Base-by-base conservation (phyloP, 1,140 invertebrate genomes). In the Panagrolaimus sp. region DNA sequence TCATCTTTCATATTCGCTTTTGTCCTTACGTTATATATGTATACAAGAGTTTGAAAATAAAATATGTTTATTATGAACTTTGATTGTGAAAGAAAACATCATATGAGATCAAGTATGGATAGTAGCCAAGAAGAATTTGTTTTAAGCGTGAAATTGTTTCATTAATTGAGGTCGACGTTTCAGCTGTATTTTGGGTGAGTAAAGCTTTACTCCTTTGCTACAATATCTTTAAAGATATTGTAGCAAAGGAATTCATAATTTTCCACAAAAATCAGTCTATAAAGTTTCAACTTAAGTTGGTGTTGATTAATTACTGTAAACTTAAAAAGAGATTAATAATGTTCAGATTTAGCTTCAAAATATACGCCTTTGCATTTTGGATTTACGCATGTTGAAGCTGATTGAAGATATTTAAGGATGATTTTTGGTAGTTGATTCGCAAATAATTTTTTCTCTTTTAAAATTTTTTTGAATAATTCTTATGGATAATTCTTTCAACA, bases 251-350 rank as follows among this genome's bases (percentile, higher is more conserved):
- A 98, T 88, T 58, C 93, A 88, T 84, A 97, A 98, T 84, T 96
- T 96, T 5, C 96, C 96, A 83, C 96, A 98, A 83, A 98, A 98
- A 83, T 98, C 96, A 0, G 48, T 52, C n/a, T n/a, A n/a, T n/a
- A n/a, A n/a, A n/a, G n/a, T n/a, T n/a, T n/a, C n/a, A n/a, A n/a
- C n/a, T n/a, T n/a, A n/a, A n/a, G n/a, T n/a, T n/a, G n/a, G n/a
- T n/a, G n/a, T n/a, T n/a, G n/a, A n/a, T n/a, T n/a, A n/a, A n/a
- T n/a, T n/a, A n/a, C n/a, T n/a, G n/a, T n/a, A n/a, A n/a, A n/a
- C n/a, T 17, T 2, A 14, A n/a, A 12, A 21, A 98, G 94, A 85
- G 98, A 98, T 84, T 98, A 97, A 7, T 98, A 90, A 80, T 97
- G 93, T 82, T 98, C 94, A 9, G 97, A 91, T 62, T 92, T 86